phyloP scores from a whole-genome alignment of 2,797 vertebrate genomes.

The Clarias pachynema region DNA sequence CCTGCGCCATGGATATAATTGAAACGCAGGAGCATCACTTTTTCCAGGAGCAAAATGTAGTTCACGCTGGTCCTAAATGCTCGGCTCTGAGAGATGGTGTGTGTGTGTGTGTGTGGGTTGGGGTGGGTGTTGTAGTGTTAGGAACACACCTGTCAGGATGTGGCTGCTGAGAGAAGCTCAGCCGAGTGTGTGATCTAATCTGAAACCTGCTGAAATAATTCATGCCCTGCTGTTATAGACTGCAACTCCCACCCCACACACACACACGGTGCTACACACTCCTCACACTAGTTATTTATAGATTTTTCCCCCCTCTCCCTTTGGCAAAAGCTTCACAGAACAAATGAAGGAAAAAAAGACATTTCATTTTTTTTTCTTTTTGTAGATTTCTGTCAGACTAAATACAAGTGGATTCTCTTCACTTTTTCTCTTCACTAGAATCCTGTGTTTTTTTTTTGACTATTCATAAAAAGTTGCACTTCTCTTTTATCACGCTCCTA shows the following conservation, averaged over 20 bases:
- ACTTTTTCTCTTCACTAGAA: neutral
- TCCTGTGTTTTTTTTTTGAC: neutral
- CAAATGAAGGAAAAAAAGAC: neutral
- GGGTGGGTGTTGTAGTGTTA: constrained; percentile 6
- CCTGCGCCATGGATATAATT: neutral
- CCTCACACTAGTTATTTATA: constrained; percentile 22
- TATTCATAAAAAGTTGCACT: neutral
- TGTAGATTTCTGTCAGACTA: constrained; percentile 15
- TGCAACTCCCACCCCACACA: constrained; percentile 17
- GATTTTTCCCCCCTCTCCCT: neutral
- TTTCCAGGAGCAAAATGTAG: constrained; percentile 33
- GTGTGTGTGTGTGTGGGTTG: constrained; percentile 7
- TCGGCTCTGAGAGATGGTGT: neutral
- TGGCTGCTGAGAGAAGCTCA: constrained; percentile 72
- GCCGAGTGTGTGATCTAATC: constrained; percentile 72
- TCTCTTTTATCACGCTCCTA: neutral
- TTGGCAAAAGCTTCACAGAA: constrained; percentile 14
- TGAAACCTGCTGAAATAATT: constrained; percentile 77
- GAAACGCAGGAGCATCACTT: neutral
- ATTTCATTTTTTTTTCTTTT: constrained; percentile 10
- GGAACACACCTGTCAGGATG: constrained; percentile 72
- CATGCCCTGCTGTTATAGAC: constrained; percentile 60
- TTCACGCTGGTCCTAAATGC: constrained; percentile 13
- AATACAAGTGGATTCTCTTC: neutral
- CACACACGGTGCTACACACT: constrained; percentile 15